Evolutionary conservation across 1,140 invertebrate genomes (phyloP).

Genomic region (Latrodectus geometricus): DNA sequence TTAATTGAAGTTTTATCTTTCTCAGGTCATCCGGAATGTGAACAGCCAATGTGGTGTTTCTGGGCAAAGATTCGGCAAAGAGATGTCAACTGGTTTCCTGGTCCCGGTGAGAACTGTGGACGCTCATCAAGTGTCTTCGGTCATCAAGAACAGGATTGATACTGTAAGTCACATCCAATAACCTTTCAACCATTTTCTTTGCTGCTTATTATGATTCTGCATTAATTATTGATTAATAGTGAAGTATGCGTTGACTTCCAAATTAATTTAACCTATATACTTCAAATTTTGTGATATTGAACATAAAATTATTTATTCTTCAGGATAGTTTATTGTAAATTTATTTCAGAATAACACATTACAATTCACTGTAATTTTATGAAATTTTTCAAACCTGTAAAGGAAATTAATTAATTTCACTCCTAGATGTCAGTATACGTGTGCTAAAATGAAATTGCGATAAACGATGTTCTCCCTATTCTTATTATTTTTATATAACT

Average conservation of each 20-base stretch:
- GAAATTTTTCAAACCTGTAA: too few relatives aligned
- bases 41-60: background rate
- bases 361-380: too few relatives aligned
- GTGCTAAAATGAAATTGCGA: too few relatives aligned
- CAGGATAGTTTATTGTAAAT: too few relatives aligned
- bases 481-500: too few relatives aligned
- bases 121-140: constrained; percentile 53
- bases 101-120: constrained; percentile 25
- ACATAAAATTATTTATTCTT: too few relatives aligned
- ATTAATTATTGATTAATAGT: background rate
- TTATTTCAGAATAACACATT: too few relatives aligned
- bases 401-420: too few relatives aligned
- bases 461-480: too few relatives aligned
- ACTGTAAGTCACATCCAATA: constrained; percentile 19
- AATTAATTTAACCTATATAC: background rate
- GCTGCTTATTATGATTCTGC: background rate
- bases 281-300: background rate
- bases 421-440: too few relatives aligned
- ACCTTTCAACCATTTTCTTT: background rate
- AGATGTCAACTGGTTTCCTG: background rate
- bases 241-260: background rate
- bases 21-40: constrained; percentile 3
- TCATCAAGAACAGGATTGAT: constrained; percentile 52
- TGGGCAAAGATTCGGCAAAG: background rate
- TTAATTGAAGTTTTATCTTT: background rate